Evolutionary conservation across 2,888 invertebrate genomes (phyloP), one percentile per base, ranked within the genome.

Genomic region (Amblyjoppa proteus): DNA sequence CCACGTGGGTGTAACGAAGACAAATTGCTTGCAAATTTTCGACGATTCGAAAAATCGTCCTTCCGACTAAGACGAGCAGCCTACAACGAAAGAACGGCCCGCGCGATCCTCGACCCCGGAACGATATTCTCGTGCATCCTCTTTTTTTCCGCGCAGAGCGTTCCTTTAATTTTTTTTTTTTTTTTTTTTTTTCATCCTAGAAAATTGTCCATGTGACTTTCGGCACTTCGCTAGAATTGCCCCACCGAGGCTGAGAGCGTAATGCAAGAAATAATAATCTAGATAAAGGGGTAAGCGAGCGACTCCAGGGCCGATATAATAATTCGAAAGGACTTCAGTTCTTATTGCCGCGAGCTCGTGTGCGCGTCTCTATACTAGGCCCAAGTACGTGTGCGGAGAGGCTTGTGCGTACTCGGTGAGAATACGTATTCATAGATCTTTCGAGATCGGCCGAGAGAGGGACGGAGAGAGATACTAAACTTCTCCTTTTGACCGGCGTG

Each of bases 1-100:
- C 90, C 90, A 90, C 90, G 92, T 92, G 92, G 93, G 92, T 92
- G 91, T 93, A 93, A 92, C 92, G 92, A 93, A 93, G 93, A 93
- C 93, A 92, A 92, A 93, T 92, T 90, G 91, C 89, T 90, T 90
- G 90, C 90, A 91, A 92, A 92, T 92, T 92, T 45, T 90, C 90
- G 88, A 86, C 86, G 87, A 89, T 87, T 89, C 87, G 88, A 87
- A 86, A 87, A 87, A 86, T 87, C 77, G 69, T 77, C 68, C 64
- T 74, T 56, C 74, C 64, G 34, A 61, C 34, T 31, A 6, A 76
- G 74, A 70, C 66, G 61, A 76, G 75, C 81, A 49, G 58, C 53
- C 34, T 70, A 45, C 69, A 77, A 58, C 56, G 77, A 71, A 66
- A 53, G 45, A 61, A 71, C 73, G 45, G 34, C 13, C 45, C 45